phyloP scores from a whole-genome alignment of 1,140 invertebrate genomes.

The Agrilus planipennis region DNA sequence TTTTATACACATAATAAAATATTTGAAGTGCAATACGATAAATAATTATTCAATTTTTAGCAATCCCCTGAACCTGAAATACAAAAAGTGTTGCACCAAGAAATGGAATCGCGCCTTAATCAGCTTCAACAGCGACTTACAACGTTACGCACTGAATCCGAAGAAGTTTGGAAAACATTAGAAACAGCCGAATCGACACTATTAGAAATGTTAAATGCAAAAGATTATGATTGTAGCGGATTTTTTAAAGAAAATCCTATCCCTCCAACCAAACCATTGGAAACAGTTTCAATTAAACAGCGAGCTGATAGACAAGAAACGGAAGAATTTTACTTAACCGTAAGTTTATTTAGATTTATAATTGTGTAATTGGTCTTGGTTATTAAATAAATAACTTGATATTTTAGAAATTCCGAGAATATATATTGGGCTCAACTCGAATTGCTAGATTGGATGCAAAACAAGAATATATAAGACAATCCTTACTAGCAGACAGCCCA shows the following conservation, averaged over 20 bases:
- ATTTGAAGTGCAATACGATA: too few species aligned
- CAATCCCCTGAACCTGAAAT: conserved; percentile 45
- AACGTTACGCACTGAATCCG: conserved; percentile 73
- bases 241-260: conserved; percentile 54
- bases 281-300: conserved; percentile 55
- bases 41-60: too few species aligned
- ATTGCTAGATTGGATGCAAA: conserved; percentile 84
- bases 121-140: conserved; percentile 73
- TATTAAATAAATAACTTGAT: too few species aligned
- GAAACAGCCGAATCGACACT: conserved; percentile 86
- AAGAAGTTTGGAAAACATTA: conserved; percentile 92
- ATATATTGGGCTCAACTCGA: conserved; percentile 77
- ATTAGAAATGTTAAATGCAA: conserved; percentile 67
- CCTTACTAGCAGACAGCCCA: conserved; percentile 44
- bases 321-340: conserved; percentile 77
- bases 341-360: too few species aligned
- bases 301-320: conserved; percentile 72
- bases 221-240: conserved; percentile 66
- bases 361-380: too few species aligned
- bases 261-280: conserved; percentile 46
- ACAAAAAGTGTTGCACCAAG: conserved; percentile 54
- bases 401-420: conserved; percentile 82
- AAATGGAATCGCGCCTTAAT: conserved; percentile 68
- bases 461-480: conserved; percentile 67
- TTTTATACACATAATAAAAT: too few species aligned